Conservation (phyloP, 2,113 vertebrate species). For the Oryzias curvinotus region DNA sequence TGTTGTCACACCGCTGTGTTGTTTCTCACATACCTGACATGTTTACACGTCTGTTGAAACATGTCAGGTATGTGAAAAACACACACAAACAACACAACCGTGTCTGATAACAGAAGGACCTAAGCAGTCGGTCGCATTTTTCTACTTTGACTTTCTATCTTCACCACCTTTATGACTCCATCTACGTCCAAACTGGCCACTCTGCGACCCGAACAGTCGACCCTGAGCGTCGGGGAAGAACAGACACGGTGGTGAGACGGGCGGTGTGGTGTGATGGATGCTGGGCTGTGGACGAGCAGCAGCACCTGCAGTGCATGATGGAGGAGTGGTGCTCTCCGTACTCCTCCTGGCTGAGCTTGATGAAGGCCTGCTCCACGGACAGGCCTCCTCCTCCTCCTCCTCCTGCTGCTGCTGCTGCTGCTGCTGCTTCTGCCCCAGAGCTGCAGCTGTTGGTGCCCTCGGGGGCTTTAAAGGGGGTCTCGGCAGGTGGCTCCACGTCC, state of each 20-base stretch:
- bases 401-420: too few relatives aligned
- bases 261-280: too few relatives aligned
- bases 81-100: too few relatives aligned
- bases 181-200: constrained; percentile 97
- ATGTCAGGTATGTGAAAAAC: too few relatives aligned
- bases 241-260: not conserved
- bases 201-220: constrained; percentile 92
- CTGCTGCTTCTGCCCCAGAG: constrained; percentile 8
- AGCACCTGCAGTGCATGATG: constrained; percentile 68
- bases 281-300: too few relatives aligned
- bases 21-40: too few relatives aligned
- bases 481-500: constrained; percentile 65
- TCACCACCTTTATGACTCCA: constrained; percentile 87
- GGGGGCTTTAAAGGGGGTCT: constrained; percentile 43
- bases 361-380: constrained; percentile 87
- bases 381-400: constrained; percentile 74
- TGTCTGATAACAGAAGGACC: too few relatives aligned
- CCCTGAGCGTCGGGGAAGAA: constrained; percentile 69
- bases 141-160: too few relatives aligned
- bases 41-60: too few relatives aligned
- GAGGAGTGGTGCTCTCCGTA: constrained; percentile 96
- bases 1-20: too few relatives aligned
- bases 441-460: constrained; percentile 57
- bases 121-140: too few relatives aligned
- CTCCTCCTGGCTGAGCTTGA: constrained; percentile 95